Conservation (phyloP, 2,113 vertebrate species). For the Cacatua alba region DNA sequence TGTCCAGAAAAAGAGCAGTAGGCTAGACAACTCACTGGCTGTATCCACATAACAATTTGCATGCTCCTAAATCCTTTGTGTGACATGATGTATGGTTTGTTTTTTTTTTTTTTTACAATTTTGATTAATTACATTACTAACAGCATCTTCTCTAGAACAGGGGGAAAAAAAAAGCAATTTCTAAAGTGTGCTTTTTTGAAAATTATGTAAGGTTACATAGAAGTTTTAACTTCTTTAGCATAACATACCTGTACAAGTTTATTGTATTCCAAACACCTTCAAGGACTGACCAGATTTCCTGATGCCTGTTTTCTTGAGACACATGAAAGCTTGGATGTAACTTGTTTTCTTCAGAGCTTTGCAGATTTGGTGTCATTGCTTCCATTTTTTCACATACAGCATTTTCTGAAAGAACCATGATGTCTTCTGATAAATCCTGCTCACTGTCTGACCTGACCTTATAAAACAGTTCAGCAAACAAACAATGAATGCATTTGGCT, state of each 20-base stretch:
- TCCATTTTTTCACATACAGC: constrained; percentile 65
- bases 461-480: constrained; percentile 59
- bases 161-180: accelerated
- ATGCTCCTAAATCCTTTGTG: background rate
- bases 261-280: constrained; percentile 87
- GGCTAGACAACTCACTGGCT: background rate
- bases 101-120: background rate
- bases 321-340: constrained; percentile 65
- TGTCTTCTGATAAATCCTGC: constrained; percentile 61
- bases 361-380: constrained; percentile 13
- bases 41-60: background rate
- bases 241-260: constrained; percentile 81
- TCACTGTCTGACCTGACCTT: constrained; percentile 69
- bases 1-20: background rate
- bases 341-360: constrained; percentile 65
- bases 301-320: constrained; percentile 66
- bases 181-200: background rate
- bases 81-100: background rate
- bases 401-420: constrained; percentile 65
- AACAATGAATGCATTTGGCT: constrained; percentile 23
- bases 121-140: background rate
- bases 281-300: constrained; percentile 88
- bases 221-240: background rate
- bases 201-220: background rate
- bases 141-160: background rate